A percentile compares a stretch with the other conserved stretches of the same genome.
Evolutionary conservation across 2,113 vertebrate species (phyloP).

Genomic region (Crotalus viridis): DNA sequence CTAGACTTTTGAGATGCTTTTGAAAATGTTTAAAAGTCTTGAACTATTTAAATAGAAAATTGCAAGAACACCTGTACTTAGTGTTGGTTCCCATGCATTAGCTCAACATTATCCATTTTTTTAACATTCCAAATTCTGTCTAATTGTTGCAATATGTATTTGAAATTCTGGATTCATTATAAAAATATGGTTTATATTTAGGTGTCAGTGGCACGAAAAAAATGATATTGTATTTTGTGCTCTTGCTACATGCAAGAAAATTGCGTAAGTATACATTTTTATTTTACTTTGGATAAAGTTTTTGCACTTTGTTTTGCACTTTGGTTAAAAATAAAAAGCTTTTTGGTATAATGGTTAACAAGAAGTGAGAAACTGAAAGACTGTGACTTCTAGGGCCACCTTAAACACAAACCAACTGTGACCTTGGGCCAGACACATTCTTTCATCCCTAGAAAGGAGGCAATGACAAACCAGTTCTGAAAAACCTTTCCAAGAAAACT

Average conservation of each 20-base stretch:
- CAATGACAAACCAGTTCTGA: background rate
- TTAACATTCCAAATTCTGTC: background rate
- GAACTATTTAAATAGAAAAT: background rate
- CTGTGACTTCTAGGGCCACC: background rate
- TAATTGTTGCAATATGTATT: background rate
- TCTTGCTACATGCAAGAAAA: conserved; percentile 77
- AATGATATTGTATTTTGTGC: conserved; percentile 75
- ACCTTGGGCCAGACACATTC: background rate
- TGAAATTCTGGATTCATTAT: conserved; percentile 15
- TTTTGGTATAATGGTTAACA: background rate
- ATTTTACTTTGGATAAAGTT: background rate
- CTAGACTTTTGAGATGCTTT: background rate
- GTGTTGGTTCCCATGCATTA: no score
- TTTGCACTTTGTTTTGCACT: background rate
- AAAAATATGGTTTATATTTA: conserved; percentile 38
- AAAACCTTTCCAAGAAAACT: background rate
- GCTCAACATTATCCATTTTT: background rate
- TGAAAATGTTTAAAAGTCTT: background rate
- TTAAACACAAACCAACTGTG: background rate
- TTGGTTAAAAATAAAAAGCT: background rate
- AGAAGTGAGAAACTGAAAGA: background rate
- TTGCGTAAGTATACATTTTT: conserved; percentile 66
- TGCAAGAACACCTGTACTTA: no score
- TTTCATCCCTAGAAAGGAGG: background rate
- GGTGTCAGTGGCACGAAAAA: conserved; percentile 82